A percentile compares a stretch with the other conserved stretches of the same genome.
phyloP scores from a whole-genome alignment of 2,113 vertebrate species.

The Austrofundulus limnaeus region DNA sequence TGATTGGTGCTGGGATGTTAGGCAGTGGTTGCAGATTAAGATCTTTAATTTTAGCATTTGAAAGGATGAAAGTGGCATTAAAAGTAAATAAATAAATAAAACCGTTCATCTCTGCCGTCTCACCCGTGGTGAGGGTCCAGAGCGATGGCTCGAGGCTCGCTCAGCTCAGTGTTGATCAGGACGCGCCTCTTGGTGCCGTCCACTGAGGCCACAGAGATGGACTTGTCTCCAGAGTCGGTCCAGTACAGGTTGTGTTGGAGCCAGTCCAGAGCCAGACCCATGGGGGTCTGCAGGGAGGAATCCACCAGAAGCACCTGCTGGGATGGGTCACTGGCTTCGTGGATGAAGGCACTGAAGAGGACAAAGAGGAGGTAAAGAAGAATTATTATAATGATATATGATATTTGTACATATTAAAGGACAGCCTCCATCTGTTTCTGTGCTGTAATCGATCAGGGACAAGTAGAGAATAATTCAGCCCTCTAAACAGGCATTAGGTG shows the following conservation, averaged over 20 bases:
- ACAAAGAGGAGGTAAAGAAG: neutral
- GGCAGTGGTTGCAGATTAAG: constrained; percentile 1
- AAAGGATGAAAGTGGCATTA: neutral
- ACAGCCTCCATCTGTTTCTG: neutral
- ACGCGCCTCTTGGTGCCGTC: constrained; percentile 88
- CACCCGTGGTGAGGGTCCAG: constrained; percentile 92
- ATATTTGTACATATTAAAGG: neutral
- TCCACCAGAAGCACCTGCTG: constrained; percentile 90
- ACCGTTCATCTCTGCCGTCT: constrained; percentile 1
- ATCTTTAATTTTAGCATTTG: no score
- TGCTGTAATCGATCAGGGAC: constrained; percentile 11
- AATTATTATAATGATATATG: neutral
- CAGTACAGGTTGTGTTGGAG: constrained; percentile 98
- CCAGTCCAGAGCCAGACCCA: constrained; percentile 96
- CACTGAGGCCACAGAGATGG: constrained; percentile 90
- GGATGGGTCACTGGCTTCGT: constrained; percentile 87
- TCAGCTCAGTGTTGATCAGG: constrained; percentile 88
- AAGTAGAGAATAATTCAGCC: constrained; percentile 52
- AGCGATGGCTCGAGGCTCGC: constrained; percentile 91
- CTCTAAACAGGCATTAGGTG: constrained; percentile 46
- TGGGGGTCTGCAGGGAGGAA: constrained; percentile 85
- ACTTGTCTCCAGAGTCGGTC: constrained; percentile 93
- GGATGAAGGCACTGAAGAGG: constrained; percentile 87
- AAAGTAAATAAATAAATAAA: neutral
- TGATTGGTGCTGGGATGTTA: no score